A percentile compares a stretch with the other conserved stretches of the same genome.
phyloP scores from a whole-genome alignment of 2,113 vertebrate genomes.

The Nycticryphes semicollaris region DNA sequence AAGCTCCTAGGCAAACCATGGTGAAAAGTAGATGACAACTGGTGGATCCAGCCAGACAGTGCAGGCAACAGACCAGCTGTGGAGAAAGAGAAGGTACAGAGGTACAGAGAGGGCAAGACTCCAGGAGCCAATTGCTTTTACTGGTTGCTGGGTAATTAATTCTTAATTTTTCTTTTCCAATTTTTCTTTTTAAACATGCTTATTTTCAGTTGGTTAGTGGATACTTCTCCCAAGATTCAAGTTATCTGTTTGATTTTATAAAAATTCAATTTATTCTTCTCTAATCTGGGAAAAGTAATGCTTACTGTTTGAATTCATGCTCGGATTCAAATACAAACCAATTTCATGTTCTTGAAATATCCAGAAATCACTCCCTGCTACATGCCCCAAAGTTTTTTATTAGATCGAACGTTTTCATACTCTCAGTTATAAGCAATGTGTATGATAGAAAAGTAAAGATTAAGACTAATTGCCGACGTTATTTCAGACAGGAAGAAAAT shows the following conservation, averaged over 20 bases:
- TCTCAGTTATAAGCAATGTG: background rate
- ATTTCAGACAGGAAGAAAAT: background rate
- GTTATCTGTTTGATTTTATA: background rate
- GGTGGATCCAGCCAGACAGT: background rate
- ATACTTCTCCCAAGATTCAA: background rate
- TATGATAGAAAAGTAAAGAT: background rate
- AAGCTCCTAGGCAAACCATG: background rate
- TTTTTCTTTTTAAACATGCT: background rate
- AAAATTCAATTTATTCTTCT: background rate
- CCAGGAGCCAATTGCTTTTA: background rate
- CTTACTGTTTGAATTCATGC: background rate
- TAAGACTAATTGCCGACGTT: background rate
- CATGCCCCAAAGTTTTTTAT: background rate
- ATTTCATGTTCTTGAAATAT: background rate
- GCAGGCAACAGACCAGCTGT: background rate
- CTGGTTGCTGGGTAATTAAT: background rate
- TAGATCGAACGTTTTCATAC: background rate
- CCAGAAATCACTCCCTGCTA: background rate
- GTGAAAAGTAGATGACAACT: background rate
- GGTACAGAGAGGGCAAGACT: background rate
- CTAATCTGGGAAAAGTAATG: background rate
- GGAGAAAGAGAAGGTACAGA: background rate
- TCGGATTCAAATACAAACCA: background rate
- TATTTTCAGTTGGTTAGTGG: background rate
- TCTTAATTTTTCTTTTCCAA: background rate